Evolutionary conservation across 2,888 invertebrate species (phyloP).

Genomic region (Yponomeuta plumbellus): DNA sequence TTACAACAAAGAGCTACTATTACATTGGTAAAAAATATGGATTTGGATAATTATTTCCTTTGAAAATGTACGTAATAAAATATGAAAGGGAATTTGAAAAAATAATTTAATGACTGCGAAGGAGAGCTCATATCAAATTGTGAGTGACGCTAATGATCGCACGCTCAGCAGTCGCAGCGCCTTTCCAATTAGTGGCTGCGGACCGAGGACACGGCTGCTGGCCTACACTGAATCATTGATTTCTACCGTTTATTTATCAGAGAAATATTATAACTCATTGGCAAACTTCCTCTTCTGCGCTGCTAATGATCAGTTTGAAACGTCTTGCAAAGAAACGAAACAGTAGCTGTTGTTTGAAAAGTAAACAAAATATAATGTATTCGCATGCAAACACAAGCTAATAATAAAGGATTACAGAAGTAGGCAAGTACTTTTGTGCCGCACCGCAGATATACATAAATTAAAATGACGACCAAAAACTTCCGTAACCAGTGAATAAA

Average conservation of each 20-base stretch:
- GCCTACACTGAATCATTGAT: background rate
- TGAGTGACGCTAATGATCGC: slow-evolving; percentile 74
- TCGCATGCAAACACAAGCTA: background rate
- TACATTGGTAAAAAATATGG: background rate
- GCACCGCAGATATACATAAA: slow-evolving; percentile 15
- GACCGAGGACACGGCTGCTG: slow-evolving; percentile 3
- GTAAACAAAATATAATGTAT: background rate
- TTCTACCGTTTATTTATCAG: background rate
- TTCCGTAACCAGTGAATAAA: slow-evolving; percentile 46
- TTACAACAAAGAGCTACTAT: background rate
- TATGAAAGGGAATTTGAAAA: slow-evolving; percentile 2
- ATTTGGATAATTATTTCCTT: background rate
- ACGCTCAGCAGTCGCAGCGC: slow-evolving; percentile 46
- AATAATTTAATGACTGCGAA: slow-evolving; percentile 13
- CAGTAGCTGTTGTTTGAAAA: background rate
- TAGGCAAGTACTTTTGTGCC: background rate
- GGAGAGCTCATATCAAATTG: slow-evolving; percentile 45
- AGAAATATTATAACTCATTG: background rate
- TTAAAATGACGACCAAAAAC: slow-evolving; percentile 29
- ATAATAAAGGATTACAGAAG: slow-evolving; percentile 10
- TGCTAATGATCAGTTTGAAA: background rate
- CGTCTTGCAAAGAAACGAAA: background rate
- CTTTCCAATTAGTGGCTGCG: slow-evolving; percentile 58
- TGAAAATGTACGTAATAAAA: background rate
- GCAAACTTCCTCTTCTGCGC: background rate